A percentile compares a stretch with the other conserved stretches of the same genome.
Evolutionary conservation across 2,113 vertebrate genomes (phyloP).

Genomic region (Balaeniceps rex): DNA sequence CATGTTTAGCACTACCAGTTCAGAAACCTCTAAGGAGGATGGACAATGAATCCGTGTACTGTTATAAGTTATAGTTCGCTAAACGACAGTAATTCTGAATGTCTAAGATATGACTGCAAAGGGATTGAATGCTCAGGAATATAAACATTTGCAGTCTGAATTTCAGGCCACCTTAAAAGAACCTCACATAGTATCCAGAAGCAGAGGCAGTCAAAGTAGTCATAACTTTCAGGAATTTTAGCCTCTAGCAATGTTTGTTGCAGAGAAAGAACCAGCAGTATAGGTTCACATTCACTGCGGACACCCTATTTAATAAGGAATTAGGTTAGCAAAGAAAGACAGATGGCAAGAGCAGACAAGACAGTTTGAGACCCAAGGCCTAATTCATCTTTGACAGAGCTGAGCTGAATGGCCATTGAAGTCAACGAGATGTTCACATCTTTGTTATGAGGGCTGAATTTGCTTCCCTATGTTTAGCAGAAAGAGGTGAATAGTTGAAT

Average conservation of each 20-base stretch:
- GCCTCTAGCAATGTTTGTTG: constrained; percentile 2
- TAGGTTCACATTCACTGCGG: not conserved
- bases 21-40: not conserved
- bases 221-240: constrained; percentile 42
- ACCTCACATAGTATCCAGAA: not conserved
- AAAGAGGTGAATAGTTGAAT: not conserved
- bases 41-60: not conserved
- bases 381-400: not conserved
- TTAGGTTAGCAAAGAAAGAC: constrained; percentile 35
- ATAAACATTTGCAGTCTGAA: not conserved
- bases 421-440: not conserved
- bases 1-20: not conserved
- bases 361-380: constrained; percentile 26
- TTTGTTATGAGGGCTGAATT: not conserved
- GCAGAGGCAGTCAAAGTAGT: not conserved
- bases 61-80: not conserved
- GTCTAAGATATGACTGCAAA: not conserved
- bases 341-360: constrained; percentile 29
- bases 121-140: not conserved
- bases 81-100: not conserved
- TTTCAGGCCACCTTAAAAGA: not conserved
- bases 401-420: not conserved
- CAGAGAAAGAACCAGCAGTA: not conserved
- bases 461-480: not conserved
- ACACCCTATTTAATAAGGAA: not conserved